Base-by-base conservation (phyloP, 2,113 vertebrate genomes). In the Cololabis saira region DNA sequence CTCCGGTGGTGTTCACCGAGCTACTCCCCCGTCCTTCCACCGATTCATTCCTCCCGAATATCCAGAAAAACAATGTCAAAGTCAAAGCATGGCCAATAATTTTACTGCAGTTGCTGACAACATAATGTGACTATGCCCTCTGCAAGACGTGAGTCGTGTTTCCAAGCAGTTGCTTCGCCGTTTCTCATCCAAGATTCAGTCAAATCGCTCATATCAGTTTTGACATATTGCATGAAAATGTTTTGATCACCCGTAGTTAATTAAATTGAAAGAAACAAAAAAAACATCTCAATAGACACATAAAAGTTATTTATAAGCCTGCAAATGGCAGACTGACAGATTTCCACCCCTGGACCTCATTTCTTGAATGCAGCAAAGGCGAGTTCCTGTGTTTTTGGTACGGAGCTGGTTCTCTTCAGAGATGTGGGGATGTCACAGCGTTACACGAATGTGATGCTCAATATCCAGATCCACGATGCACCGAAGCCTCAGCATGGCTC, bases 391-490 rank as follows among this genome's bases (percentile, higher is more conserved):
- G n/a, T 57, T 67, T 55, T 67, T 61, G 61, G 52, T 47, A 4
- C 21, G 15, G 17, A 81, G 55, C 62, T 51, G 42, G 61, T 77
- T 79, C 48, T 85, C 74, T 81, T 76, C 64, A 65, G 57, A 8
- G 62, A 69, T 55, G 30, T 62, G 66, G 67, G 80, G 70, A 77
- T 79, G 87, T 85, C 80, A 91, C 74, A 82, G 76, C 72, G 66
- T 82, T 76, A 66, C 52, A 81, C 82, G 70, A 78, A 86, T 71
- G 61, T 27, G 55, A 79, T 69, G 80, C 76, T 82, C 85, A 88
- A 91, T 84, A 91, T 87, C 85, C 82, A 88, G 89, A 91, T 89
- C 80, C 83, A 87, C 76, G 86, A 87, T 89, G 83, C 89, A 87
- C 83, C 79, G 86, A 85, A 88, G 89, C 86, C 83, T 79, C 17